Base-by-base conservation (phyloP, 1,140 invertebrate species). In the Oryctes rhinoceros region DNA sequence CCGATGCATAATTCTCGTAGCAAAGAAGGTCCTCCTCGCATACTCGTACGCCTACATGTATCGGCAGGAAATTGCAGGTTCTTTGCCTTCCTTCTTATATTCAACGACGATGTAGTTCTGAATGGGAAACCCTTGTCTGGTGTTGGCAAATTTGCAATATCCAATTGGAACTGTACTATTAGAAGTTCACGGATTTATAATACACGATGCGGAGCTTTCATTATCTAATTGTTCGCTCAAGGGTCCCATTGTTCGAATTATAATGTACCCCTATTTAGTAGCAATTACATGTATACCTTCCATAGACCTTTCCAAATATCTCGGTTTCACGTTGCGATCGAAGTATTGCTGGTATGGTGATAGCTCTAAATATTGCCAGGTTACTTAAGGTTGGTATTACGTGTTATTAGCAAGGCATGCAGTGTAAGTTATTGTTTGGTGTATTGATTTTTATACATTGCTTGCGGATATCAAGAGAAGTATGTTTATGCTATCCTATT, bases 41-140 rank as follows among this genome's bases (percentile, higher is more conserved):
- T 71, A 20, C 53, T 7, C 0, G 5, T 15, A 62, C 53, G 53
- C 15, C 53, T 59, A 59, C 18, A 18, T 59, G 53, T 59, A 59
- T n/a, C 18, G 18, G 53, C 18, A 7, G 65, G 7, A 10, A 6
- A 7, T 5, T 71, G 24, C 65, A 24, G 37, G 65, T 35, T 71
- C 30, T 71, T 71, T 20, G 20, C 24, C 65, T 13, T 35, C 4
- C 65, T 10, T 35, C 65, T 35, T 59, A n/a, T 59, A 59, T 30
- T 18, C 24, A 13, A 71, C 13, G 65, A 13, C 13, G 65, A 24
- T 71, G 53, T 59, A 59, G 15, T 6, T 24, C 11, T 71, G 65
- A 71, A 71, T 71, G 65, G 65, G 37, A 71, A 71, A 71, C 65
- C 65, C 65, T 71, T 71, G 65, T 71, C 65, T 71, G 65, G 65